Conservation (phyloP, 1,140 invertebrate genomes). For the Dufourea novaeangliae region DNA sequence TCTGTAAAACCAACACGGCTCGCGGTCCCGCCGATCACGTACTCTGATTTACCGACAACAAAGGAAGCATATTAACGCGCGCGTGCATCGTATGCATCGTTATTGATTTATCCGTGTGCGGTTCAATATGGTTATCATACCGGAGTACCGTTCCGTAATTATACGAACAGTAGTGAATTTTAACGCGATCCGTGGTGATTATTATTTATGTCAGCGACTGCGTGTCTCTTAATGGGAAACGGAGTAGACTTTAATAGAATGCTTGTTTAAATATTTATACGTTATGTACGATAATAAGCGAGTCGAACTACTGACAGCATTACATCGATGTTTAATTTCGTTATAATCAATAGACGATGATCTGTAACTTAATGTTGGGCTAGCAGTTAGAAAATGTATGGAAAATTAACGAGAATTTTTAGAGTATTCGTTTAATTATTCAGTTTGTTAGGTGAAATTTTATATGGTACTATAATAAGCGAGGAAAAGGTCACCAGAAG, state of each 20-base stretch:
- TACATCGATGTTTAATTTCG: no score
- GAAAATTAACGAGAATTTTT: no score
- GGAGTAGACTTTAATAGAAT: neutral
- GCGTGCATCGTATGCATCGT: neutral
- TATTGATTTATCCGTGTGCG: neutral
- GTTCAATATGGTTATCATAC: constrained; percentile 6
- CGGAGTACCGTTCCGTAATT: neutral
- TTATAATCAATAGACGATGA: no score
- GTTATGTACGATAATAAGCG: neutral
- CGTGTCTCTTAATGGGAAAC: neutral
- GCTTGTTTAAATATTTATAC: neutral
- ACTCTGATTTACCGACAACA: constrained; percentile 5
- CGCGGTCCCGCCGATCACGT: neutral
- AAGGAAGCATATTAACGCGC: constrained; percentile 1
- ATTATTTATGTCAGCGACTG: neutral
- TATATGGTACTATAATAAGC: neutral
- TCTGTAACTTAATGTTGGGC: no score
- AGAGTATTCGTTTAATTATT: no score
- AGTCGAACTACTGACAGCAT: no score
- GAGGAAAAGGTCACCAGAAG: no score
- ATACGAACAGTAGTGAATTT: neutral
- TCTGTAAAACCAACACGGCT: neutral
- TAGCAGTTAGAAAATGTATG: no score
- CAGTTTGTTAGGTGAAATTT: no score
- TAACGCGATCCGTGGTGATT: neutral